Evolutionary conservation across 2,113 vertebrate species (phyloP).

Genomic region (Bubo bubo): DNA sequence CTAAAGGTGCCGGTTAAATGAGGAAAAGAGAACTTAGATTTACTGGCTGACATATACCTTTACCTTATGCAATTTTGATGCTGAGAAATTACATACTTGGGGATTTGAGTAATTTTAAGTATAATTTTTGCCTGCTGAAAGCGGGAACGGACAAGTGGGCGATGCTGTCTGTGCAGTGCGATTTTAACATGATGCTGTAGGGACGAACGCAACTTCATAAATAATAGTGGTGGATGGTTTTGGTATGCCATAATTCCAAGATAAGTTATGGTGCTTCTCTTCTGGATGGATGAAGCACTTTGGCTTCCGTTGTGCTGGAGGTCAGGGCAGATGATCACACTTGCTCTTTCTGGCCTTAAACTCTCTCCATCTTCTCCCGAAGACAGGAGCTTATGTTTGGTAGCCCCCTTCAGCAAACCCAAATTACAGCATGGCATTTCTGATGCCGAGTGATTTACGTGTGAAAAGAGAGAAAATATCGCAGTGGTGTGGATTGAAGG

Average conservation of each 20-base stretch:
- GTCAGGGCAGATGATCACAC: neutral
- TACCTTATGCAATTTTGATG: neutral
- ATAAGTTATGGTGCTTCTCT: fast-evolving
- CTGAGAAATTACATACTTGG: neutral
- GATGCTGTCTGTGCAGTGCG: neutral
- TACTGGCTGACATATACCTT: neutral
- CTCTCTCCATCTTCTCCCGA: neutral
- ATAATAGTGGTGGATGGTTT: neutral
- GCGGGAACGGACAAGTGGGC: neutral
- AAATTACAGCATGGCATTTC: neutral
- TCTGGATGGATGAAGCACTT: neutral
- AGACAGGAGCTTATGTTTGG: neutral
- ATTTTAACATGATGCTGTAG: neutral
- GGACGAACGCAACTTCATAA: neutral
- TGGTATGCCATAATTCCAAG: neutral
- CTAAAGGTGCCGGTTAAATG: neutral
- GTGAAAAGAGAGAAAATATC: neutral
- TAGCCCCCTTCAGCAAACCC: neutral
- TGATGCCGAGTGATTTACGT: neutral
- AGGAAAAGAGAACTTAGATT: neutral
- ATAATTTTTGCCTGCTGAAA: neutral
- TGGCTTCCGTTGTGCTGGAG: neutral
- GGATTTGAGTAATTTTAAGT: neutral
- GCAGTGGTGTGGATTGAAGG: fast-evolving
- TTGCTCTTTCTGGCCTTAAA: neutral